A percentile compares a stretch with the other conserved stretches of the same genome.
Conservation (phyloP, 92 coral and sea anemone genomes). For the Parazoanthus darwini region DNA sequence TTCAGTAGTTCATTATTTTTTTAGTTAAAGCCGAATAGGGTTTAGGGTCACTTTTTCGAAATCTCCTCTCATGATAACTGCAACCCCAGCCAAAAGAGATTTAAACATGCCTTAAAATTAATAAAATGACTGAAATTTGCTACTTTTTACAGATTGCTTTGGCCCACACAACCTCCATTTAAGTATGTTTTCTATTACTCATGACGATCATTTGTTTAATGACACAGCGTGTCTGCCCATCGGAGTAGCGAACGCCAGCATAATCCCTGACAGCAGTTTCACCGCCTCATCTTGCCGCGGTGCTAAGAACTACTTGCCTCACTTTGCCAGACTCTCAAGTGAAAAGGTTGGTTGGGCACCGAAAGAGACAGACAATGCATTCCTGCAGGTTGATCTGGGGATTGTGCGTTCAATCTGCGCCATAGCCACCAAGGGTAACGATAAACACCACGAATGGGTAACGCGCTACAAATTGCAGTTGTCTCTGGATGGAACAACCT, state of each 20-base stretch:
- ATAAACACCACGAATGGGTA: neutral
- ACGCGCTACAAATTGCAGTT: neutral
- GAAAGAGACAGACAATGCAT: neutral
- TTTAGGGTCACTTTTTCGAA: too few species aligned
- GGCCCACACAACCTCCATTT: neutral
- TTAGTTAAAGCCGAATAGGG: too few species aligned
- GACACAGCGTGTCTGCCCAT: neutral
- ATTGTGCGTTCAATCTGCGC: conserved; percentile 11
- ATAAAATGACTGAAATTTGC: too few species aligned
- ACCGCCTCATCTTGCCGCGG: neutral
- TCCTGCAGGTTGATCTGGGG: conserved; percentile 2
- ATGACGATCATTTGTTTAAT: neutral
- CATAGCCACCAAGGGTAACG: conserved; percentile 1
- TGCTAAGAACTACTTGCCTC: neutral
- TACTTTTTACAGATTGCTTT: too few species aligned
- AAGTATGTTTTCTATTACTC: too few species aligned
- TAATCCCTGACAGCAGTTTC: neutral
- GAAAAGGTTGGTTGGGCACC: conserved; percentile 14
- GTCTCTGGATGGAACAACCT: conserved; percentile 10
- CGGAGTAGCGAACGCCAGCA: neutral
- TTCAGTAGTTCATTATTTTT: too few species aligned
- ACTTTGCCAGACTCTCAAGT: neutral
- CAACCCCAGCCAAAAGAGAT: too few species aligned
- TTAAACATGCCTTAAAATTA: too few species aligned
- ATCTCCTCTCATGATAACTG: too few species aligned